Evolutionary conservation across 2,797 vertebrate species (phyloP).

Genomic region (Sebastes vulpes): DNA sequence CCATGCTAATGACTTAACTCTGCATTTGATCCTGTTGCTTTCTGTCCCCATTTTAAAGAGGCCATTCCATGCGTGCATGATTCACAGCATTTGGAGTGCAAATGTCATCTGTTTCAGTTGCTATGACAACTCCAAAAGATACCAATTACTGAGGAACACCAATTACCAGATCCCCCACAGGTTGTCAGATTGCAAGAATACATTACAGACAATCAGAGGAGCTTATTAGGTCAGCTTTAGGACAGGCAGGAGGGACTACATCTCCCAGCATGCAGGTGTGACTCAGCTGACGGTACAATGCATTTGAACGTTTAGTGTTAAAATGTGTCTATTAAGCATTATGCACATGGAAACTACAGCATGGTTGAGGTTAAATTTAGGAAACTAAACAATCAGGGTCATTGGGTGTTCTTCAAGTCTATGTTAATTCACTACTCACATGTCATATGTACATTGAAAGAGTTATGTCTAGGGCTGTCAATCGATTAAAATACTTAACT

Average conservation of each 20-base stretch:
- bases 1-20: neutral
- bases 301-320: neutral
- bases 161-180: constrained; percentile 5
- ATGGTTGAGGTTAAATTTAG: neutral
- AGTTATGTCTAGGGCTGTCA: too few relatives aligned
- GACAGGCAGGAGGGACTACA: neutral
- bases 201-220: neutral
- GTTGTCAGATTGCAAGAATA: neutral
- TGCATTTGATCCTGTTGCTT: neutral
- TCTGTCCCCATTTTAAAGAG: neutral
- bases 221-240: neutral
- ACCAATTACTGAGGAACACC: neutral
- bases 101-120: neutral
- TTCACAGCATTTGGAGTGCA: constrained; percentile 2
- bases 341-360: neutral
- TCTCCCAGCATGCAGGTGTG: neutral
- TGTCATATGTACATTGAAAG: neutral
- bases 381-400: neutral
- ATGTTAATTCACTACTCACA: neutral
- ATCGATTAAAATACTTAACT: too few relatives aligned
- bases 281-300: neutral
- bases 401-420: neutral
- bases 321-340: neutral
- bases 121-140: neutral
- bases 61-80: neutral